Conservation (phyloP, 2,113 vertebrate species). For the Boleophthalmus pectinirostris region DNA sequence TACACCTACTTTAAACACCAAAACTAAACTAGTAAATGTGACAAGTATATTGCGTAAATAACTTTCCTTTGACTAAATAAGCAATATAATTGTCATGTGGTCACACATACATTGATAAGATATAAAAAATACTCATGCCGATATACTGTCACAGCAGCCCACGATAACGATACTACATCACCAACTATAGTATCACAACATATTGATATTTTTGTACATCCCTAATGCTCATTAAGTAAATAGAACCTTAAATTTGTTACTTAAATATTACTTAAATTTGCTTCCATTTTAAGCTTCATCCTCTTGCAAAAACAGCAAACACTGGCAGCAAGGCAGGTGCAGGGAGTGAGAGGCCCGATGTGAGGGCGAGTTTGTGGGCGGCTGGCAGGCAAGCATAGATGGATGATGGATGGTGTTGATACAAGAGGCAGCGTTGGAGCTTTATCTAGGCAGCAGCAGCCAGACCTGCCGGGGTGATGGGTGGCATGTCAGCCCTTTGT, state of each 20-base stretch:
- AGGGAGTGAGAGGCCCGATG: slow-evolving; percentile 50
- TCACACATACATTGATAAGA: no score
- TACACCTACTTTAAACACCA: no score
- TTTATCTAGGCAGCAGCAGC: slow-evolving; percentile 80
- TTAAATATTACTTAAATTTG: slow-evolving; percentile 2
- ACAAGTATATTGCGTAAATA: no score
- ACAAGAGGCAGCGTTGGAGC: slow-evolving; percentile 70
- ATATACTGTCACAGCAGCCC: no score
- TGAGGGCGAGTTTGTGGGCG: slow-evolving; percentile 38
- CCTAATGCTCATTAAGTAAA: not conserved
- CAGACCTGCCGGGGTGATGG: slow-evolving; percentile 80
- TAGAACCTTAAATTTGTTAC: not conserved
- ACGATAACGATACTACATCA: no score
- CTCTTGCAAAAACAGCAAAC: slow-evolving; percentile 7
- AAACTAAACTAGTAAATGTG: no score
- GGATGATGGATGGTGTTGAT: slow-evolving; percentile 82
- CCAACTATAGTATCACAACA: no score
- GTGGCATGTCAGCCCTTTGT: slow-evolving; percentile 80
- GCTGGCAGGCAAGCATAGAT: slow-evolving; percentile 60
- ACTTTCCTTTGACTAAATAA: no score
- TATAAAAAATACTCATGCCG: no score
- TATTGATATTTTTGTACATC: no score
- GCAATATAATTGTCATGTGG: no score
- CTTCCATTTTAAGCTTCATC: slow-evolving; percentile 30
- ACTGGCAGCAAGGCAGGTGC: slow-evolving; percentile 55